Evolutionary conservation across 2,888 invertebrate species (phyloP), one percentile per base, ranked within the genome.

Genomic region (Drosophila anomelani): DNA sequence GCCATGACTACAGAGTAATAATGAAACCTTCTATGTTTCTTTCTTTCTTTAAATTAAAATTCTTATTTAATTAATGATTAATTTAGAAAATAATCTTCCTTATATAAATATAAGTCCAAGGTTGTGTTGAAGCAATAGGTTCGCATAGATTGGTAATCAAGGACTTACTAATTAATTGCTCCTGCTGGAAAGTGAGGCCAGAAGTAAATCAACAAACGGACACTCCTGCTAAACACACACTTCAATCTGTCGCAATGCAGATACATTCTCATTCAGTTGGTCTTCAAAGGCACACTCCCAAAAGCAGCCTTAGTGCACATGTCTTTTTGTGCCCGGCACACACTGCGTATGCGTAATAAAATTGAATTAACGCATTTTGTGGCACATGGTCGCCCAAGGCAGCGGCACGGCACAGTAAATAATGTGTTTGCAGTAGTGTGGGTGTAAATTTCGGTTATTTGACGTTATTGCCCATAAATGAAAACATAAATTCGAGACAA

Each of bases 281-380:
- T 41, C 46, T 57, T 13, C 38, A 59, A 39, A 56, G 29, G 44
- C 8, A 56, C 38, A 17, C 38, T 36, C 32, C 59, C 56, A 38
- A 53, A 63, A 59, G 63, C 67, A 67, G 76, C 69, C 76, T 82
- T 74, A 69, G 68, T 68, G 57, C 49, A 67, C 49, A 62, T 49
- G 51, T 67, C 74, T 68, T 75, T 79, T 64, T 69, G 68, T 41
- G 57, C 29, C 12, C 23, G n/a, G 26, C 46, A 51, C 69, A 78
- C 81, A 72, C 53, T 80, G 79, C 85, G 85, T 85, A 85, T 87
- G 71, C 73, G 82, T 79, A 85, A 82, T 82, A 80, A 80, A 85
- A 84, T 86, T 75, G 75, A 83, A 81, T 84, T 82, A 85, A 82
- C 73, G 73, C 71, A 81, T 70, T 76, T 71, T 74, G 66, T 64